Conservation (phyloP, 64 coral and sea anemone species). For the Actinia tenebrosa region DNA sequence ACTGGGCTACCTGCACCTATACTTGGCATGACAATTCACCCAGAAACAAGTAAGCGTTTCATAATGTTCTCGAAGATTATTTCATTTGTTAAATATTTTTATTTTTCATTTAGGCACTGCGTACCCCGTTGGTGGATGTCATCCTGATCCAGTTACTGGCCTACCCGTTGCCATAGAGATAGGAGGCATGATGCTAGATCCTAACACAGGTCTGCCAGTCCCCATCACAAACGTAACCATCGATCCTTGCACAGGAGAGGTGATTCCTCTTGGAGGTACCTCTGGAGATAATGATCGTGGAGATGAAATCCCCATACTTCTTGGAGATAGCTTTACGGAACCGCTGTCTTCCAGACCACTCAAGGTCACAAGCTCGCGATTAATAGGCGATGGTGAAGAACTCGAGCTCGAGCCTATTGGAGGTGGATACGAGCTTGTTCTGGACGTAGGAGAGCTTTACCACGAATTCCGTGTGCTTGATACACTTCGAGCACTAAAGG, state of each 20-base stretch:
- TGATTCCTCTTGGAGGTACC: constrained; percentile 84
- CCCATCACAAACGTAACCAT: constrained; percentile 83
- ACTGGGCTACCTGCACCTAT: constrained; percentile 91
- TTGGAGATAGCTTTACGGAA: constrained; percentile 74
- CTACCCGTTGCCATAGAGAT: constrained; percentile 95
- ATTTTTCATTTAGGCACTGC: constrained; percentile 58
- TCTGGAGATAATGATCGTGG: constrained; percentile 77
- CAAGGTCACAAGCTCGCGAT: constrained; percentile 78
- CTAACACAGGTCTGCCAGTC: constrained; percentile 63
- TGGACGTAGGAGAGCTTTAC: constrained; percentile 89
- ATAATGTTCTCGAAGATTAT: background rate
- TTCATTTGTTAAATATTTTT: background rate
- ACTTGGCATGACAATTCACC: constrained; percentile 96
- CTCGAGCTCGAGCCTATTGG: constrained; percentile 92
- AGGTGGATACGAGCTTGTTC: constrained; percentile 70
- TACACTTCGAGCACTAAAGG: constrained; percentile 69
- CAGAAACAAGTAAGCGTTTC: constrained; percentile 37
- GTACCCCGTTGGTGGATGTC: constrained; percentile 84
- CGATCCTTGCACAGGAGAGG: constrained; percentile 67
- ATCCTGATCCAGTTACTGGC: constrained; percentile 83
- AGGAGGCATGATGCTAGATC: constrained; percentile 84
- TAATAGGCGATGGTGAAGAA: constrained; percentile 89
- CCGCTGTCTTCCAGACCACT: constrained; percentile 82
- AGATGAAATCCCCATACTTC: constrained; percentile 74
- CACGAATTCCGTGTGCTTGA: constrained; percentile 91